Evolutionary conservation across 2,113 vertebrate species (phyloP).

Genomic region (Cyprinus carpio): DNA sequence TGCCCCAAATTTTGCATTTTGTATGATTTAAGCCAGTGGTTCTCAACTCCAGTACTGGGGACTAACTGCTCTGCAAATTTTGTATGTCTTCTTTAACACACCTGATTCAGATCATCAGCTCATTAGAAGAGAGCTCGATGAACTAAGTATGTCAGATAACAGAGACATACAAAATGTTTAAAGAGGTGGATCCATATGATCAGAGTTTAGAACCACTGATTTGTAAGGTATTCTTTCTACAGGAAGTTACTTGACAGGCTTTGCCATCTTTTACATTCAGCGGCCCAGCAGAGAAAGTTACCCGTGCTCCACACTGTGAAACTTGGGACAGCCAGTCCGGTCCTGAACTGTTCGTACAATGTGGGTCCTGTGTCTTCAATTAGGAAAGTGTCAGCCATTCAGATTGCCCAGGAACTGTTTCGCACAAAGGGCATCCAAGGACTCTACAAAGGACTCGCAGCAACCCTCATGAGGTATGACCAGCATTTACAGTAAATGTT

Average conservation of each 20-base stretch:
- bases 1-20: not conserved
- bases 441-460: slow-evolving; percentile 79
- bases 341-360: slow-evolving; percentile 75
- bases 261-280: slow-evolving; percentile 56
- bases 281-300: slow-evolving; percentile 75
- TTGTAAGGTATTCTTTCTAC: not conserved
- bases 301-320: slow-evolving; percentile 68
- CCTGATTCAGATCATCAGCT: not conserved
- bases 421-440: slow-evolving; percentile 76
- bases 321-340: slow-evolving; percentile 67
- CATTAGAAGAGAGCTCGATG: not conserved
- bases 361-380: slow-evolving; percentile 62
- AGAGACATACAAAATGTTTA: not conserved
- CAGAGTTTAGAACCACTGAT: not conserved
- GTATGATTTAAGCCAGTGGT: not conserved
- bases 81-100: not conserved
- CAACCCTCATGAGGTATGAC: slow-evolving; percentile 78
- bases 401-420: slow-evolving; percentile 79
- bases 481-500: not conserved
- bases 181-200: not conserved
- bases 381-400: slow-evolving; percentile 72
- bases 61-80: not conserved
- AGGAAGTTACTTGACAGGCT: not conserved
- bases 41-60: not conserved
- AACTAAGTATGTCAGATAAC: not conserved